Evolutionary conservation across 1,140 invertebrate genomes (phyloP), one percentile per base, ranked within the genome.

Genomic region (Drosophila jambulina): DNA sequence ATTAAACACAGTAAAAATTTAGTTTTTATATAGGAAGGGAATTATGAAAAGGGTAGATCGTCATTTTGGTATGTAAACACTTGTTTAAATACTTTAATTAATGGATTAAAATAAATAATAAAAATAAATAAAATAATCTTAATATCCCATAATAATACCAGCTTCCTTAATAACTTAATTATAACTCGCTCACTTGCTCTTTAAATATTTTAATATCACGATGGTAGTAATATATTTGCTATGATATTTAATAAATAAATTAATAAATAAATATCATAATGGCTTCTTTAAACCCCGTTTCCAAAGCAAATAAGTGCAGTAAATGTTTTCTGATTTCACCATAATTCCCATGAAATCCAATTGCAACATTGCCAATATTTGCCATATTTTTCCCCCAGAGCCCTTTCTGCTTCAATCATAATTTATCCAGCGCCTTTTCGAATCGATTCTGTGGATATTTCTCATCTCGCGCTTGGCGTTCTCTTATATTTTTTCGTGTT

Each of bases 371-470:
- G 13, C 32, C 13, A 58, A 38, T 19, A 10, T 61, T 57, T 13
- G 23, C 32, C n/a, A 60, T 29, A 27, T 62, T 62, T 60, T 62
- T 23, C 23, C 3, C 51, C 34, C 32, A 21, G 23, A 48, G 19
- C 21, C 68, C 36, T 12, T 19, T 43, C 23, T 23, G 56, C 56
- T 45, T 38, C 42, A 72, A 74, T 32, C 43, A 53, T 75, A 43
- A 58, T 58, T 67, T 67, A 67, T 78, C 38, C 64, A 58, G 25
- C 54, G 12, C 21, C 32, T 60, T 60, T 56, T 82, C 23, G 32
- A 23, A 38, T 56, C 27, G 38, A 60, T 51, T 67, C 27, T 51
- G 25, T 34, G 38, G 7, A 40, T 61, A 17, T 61, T 60, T 74
- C 56, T 61, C 56, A 61, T 27, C 36, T 38, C 48, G 23, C 45